Evolutionary conservation across 2,113 vertebrate genomes (phyloP).

Genomic region (Brevimyrus niger): DNA sequence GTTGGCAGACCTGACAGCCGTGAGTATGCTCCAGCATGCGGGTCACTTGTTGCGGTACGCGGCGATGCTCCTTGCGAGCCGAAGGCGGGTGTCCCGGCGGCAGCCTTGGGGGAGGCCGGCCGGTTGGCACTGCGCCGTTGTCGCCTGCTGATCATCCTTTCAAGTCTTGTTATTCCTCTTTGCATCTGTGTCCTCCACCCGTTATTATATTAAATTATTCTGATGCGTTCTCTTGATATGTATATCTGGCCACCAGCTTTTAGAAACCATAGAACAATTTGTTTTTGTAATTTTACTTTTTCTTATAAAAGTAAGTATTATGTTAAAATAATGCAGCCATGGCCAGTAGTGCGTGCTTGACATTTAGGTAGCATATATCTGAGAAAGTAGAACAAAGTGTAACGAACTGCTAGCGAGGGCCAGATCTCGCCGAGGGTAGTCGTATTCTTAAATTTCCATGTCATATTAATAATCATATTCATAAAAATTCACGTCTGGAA

Average conservation of each 20-base stretch:
- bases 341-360: neutral
- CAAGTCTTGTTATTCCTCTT: neutral
- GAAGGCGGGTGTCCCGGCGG: neutral
- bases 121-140: neutral
- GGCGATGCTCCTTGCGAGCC: neutral
- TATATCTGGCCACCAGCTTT: neutral
- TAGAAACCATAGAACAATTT: neutral
- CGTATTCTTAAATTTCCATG: neutral
- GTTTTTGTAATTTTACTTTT: neutral
- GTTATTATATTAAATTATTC: neutral
- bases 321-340: neutral
- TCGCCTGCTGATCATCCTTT: neutral
- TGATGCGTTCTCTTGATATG: neutral
- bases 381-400: neutral
- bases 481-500: neutral
- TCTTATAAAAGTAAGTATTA: neutral
- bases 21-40: slow-evolving; percentile 45
- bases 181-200: neutral
- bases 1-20: slow-evolving; percentile 71
- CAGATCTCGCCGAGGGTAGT: neutral
- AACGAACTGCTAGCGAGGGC: neutral
- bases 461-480: neutral
- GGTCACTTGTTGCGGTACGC: neutral
- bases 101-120: neutral
- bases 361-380: neutral